phyloP scores from a whole-genome alignment of 2,113 vertebrate species.

The Muntiacus muntjak region DNA sequence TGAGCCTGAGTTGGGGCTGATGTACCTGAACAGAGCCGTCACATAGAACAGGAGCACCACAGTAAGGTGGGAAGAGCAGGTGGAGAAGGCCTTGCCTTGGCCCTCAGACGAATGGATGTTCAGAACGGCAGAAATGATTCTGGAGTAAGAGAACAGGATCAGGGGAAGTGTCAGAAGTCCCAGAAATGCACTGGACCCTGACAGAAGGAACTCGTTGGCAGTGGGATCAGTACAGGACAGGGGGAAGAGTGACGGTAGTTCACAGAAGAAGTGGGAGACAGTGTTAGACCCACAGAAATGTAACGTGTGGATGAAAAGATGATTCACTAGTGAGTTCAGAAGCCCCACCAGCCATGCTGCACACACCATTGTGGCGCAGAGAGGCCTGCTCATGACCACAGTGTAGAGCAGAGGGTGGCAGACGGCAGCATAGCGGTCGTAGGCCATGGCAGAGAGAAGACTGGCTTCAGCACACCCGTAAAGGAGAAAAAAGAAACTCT shows the following conservation, averaged over 20 bases:
- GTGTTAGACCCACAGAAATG: background rate
- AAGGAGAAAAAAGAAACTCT: background rate
- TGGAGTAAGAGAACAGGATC: slow-evolving; percentile 36
- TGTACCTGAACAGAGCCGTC: slow-evolving; percentile 4
- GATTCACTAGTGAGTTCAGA: background rate
- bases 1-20: background rate
- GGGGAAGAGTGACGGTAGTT: slow-evolving; percentile 21
- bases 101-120: background rate
- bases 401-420: slow-evolving; percentile 35
- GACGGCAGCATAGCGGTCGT: background rate
- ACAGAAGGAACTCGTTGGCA: background rate
- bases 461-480: slow-evolving; percentile 5
- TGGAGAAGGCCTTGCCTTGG: slow-evolving; percentile 1
- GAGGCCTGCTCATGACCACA: background rate
- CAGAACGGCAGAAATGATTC: slow-evolving; percentile 7
- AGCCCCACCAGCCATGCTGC: slow-evolving; percentile 4
- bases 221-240: slow-evolving; percentile 32
- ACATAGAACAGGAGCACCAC: slow-evolving; percentile 48
- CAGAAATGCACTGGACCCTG: background rate
- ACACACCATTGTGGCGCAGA: background rate
- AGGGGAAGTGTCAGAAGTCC: background rate
- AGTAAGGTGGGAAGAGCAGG: background rate
- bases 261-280: slow-evolving; percentile 45
- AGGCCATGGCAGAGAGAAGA: slow-evolving; percentile 43
- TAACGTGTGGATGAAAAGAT: background rate